These are phyloP conservation scores for Podiceps cristatus DNA, from an alignment of 2,113 vertebrate species.

Conservation along the genomic window DNA sequence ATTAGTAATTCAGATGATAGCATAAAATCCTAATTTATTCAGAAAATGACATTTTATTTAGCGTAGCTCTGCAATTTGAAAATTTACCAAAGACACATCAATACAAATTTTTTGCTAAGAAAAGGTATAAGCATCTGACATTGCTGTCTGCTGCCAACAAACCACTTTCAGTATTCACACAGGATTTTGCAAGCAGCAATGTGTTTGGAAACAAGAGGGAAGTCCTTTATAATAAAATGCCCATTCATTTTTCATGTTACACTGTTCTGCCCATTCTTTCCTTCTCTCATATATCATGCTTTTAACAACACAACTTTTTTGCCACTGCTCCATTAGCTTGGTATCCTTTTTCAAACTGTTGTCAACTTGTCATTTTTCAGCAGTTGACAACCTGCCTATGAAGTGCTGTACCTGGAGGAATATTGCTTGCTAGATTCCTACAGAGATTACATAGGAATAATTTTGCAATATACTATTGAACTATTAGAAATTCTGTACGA, in stretches of 20 bases:
- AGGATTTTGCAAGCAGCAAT: background rate
- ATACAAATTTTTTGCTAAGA: constrained; percentile 63
- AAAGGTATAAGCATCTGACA: constrained; percentile 53
- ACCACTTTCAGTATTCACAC: constrained; percentile 9
- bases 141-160: constrained; percentile 50
- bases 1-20: constrained; percentile 67
- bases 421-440: background rate
- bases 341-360: constrained; percentile 53
- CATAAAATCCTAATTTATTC: constrained; percentile 78
- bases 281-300: constrained; percentile 48
- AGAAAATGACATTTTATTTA: constrained; percentile 81
- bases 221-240: constrained; percentile 49
- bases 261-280: constrained; percentile 25
- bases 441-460: background rate
- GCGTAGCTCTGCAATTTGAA: constrained; percentile 71
- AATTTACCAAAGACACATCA: constrained; percentile 62
- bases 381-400: background rate
- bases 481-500: background rate
- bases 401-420: background rate
- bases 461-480: background rate
- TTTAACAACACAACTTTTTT: constrained; percentile 57
- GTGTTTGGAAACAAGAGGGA: constrained; percentile 18
- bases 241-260: constrained; percentile 56
- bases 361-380: constrained; percentile 56
- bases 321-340: constrained; percentile 53